Conservation (phyloP, 2,888 invertebrate genomes). For the Parapristionchus giblindavisi region DNA sequence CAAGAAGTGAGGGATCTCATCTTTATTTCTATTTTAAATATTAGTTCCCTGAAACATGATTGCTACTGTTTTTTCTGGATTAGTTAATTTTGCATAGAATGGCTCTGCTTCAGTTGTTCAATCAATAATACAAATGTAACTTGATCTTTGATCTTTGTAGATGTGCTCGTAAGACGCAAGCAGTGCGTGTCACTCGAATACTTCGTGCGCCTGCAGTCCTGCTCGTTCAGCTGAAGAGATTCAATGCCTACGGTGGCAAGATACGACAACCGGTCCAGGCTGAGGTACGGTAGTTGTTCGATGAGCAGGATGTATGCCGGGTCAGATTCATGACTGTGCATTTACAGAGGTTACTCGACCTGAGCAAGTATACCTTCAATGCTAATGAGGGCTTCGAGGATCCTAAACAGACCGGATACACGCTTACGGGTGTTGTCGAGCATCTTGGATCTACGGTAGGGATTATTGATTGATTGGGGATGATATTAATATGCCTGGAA, state of each 20-base stretch:
- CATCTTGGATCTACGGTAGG: slow-evolving; percentile 43
- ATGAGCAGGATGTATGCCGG: too few species aligned
- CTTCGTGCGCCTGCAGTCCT: slow-evolving; percentile 56
- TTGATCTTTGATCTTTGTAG: too few species aligned
- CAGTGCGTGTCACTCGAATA: slow-evolving; percentile 46
- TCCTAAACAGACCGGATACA: not conserved
- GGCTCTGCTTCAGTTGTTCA: too few species aligned
- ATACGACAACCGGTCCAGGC: slow-evolving; percentile 49
- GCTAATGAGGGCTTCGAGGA: slow-evolving; percentile 37
- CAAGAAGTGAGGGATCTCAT: slow-evolving; percentile 38
- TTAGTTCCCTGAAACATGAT: not conserved
- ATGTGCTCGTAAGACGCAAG: slow-evolving; percentile 48
- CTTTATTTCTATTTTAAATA: not conserved
- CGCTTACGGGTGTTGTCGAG: slow-evolving; percentile 40
- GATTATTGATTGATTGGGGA: not conserved
- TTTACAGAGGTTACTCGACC: slow-evolving; percentile 43
- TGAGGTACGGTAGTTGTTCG: slow-evolving; percentile 46
- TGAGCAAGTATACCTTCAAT: slow-evolving; percentile 42
- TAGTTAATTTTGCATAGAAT: not conserved
- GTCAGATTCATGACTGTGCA: too few species aligned
- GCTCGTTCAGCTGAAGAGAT: slow-evolving; percentile 59
- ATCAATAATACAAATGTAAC: not conserved
- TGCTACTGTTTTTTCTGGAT: not conserved
- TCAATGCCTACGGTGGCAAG: slow-evolving; percentile 55
- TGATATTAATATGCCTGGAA: not conserved